Base-by-base conservation (phyloP, 2,113 vertebrate genomes). In the Orycteropus afer region DNA sequence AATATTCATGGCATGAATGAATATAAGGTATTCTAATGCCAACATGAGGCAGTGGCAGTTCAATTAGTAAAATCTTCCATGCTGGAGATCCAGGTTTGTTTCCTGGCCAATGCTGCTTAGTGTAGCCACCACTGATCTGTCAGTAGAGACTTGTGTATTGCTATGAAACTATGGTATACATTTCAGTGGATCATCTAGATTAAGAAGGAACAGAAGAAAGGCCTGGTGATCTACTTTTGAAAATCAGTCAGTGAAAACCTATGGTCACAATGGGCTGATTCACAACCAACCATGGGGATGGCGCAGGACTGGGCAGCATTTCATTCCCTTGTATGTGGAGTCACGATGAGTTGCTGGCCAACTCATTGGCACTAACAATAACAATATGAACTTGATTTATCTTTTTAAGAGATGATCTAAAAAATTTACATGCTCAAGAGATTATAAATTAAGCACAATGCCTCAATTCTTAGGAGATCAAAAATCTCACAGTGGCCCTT, bases 371-470 rank as follows among this genome's bases (percentile, higher is more conserved):
- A 71, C n/a, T 37, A 40, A 57, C 2, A 3, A 22, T 4, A 40
- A 71, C 69, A 40, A 71, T 71, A 71, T 3, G 27, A 77, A 42
- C 47, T 37, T 87, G 22, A 79, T 53, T 71, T 57, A 17, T 22
- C 25, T 81, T 55, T 49, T 85, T 42, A 93, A 81, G 42, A 93
- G 63, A 65, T 74, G 89, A 89, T 23, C 78, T 79, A 67, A 90
- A 89, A 90, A n/a, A 90, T 11, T 23, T 47, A 85, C 9, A 79
- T 65, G 59, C 40, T 71, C 51, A 74, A 73, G 37, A 95, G 57
- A 45, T 91, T 65, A 57, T 32, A 85, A 17, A 42, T 85, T 40
- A 76, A 61, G 9, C 76, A 55, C 8, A 77, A 37, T 57, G 10
- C 27, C 53, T 77, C 37, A 5, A n/a, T 34, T 85, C 63, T 34